phyloP scores from a whole-genome alignment of 2,113 vertebrate species.

The Cephalopholis sonnerati region DNA sequence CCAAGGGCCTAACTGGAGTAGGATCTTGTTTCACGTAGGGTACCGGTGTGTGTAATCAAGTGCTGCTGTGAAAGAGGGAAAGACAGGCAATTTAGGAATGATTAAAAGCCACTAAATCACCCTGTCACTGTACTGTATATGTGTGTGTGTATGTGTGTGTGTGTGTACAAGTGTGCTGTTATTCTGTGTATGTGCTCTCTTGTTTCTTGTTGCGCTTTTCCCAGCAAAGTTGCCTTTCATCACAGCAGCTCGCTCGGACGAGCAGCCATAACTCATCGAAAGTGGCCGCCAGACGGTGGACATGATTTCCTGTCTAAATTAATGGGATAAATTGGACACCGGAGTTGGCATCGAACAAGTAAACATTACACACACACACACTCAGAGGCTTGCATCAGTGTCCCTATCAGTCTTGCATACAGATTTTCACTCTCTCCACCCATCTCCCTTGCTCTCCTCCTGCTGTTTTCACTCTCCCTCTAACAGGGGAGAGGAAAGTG shows the following conservation, averaged over 20 bases:
- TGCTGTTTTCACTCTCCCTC: constrained; percentile 11
- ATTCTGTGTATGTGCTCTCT: constrained; percentile 18
- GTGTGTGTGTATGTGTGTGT: neutral
- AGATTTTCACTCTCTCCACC: constrained; percentile 9
- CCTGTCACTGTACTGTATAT: constrained; percentile 40
- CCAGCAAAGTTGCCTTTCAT: constrained; percentile 45
- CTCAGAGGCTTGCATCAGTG: constrained; percentile 33
- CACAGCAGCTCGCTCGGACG: constrained; percentile 37
- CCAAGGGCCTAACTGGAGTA: constrained; percentile 3
- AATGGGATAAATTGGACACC: constrained; percentile 63
- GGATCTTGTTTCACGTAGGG: constrained; percentile 41
- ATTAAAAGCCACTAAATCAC: constrained; percentile 75
- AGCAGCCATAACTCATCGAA: constrained; percentile 62
- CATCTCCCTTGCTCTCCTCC: neutral
- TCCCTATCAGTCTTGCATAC: constrained; percentile 46
- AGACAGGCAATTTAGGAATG: constrained; percentile 66
- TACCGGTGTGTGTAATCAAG: constrained; percentile 61
- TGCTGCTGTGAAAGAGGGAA: constrained; percentile 40
- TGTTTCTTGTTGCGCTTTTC: constrained; percentile 27
- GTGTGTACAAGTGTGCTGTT: neutral
- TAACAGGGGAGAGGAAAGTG: constrained; percentile 12
- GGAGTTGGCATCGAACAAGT: constrained; percentile 43
- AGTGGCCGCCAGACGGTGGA: constrained; percentile 59
- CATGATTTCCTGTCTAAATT: constrained; percentile 68
- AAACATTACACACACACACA: constrained; percentile 39